Base-by-base conservation (phyloP, 1,140 invertebrate genomes). In the Drosophila orosa region DNA sequence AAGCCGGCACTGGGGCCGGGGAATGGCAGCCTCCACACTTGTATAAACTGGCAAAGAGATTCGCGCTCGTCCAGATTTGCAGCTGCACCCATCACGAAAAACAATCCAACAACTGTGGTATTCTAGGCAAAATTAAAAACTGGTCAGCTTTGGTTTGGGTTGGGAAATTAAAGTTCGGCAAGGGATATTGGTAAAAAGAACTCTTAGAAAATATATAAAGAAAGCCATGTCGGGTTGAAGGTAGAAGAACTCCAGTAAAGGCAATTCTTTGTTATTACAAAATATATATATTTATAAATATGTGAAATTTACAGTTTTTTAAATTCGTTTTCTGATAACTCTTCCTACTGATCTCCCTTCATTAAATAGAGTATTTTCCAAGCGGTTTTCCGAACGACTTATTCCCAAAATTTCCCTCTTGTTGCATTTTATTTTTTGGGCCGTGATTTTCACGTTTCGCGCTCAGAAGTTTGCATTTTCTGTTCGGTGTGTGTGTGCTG, bases 401-500 rank as follows among this genome's bases (percentile, higher is more conserved):
- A n/a, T 22, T 31, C 17, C 56, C 35, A 55, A 52, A 56, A 39
- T 40, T 59, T 45, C 44, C 31, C 71, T 69, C 80, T 80, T 84
- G 81, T 80, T 84, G 77, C 72, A 55, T 67, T 84, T 72, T 76
- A 84, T 61, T 89, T 71, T 80, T 83, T 24, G 67, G 63, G 62
- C 84, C 47, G 83, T 73, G 84, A 87, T 89, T 87, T 89, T 63
- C 84, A 62, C 84, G 72, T 77, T 83, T 78, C 63, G 58, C 82
- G 65, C 71, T 75, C 75, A 74, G 42, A 58, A 75, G 72, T 77
- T 89, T 82, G 60, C 74, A 31, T 65, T 44, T 15, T 24, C 42
- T 27, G 44, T 37, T 13, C 17, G 13, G 35, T 59, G 48, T 58
- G 73, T 50, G 59, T 66, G 54, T 61, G 56, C 44, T 55, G 56